A percentile compares a stretch with the other conserved stretches of the same genome.
Conservation (phyloP, 2,888 invertebrate genomes). For the Amblyjoppa fuscipennis region DNA sequence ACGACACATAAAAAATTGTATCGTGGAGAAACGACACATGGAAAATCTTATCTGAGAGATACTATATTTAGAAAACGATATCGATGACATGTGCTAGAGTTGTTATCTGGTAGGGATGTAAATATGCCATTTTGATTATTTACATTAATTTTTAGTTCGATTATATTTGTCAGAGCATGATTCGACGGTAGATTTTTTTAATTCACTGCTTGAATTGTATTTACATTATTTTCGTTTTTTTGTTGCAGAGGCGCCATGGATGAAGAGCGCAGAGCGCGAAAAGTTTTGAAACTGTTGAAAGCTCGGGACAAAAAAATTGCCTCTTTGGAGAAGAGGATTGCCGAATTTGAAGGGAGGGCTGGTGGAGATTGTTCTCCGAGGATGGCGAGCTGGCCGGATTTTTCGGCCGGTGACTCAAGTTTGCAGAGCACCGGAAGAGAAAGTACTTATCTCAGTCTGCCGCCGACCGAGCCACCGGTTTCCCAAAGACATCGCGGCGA, state of each 20-base stretch:
- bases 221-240: conserved; percentile 18
- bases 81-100: too few species aligned
- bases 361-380: conserved; percentile 32
- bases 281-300: conserved; percentile 71
- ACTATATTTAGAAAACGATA: too few species aligned
- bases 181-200: conserved; percentile 8
- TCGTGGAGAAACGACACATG: too few species aligned
- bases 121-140: too few species aligned
- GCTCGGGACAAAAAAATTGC: conserved; percentile 73
- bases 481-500: background rate
- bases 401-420: conserved; percentile 19
- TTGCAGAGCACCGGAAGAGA: conserved; percentile 23
- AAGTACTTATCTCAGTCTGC: conserved; percentile 52
- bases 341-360: conserved; percentile 67
- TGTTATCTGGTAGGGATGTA: too few species aligned
- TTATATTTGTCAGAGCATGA: conserved; percentile 27
- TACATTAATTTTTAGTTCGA: conserved; percentile 11
- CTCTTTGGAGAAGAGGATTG: conserved; percentile 70
- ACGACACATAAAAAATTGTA: too few species aligned
- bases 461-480: conserved; percentile 1
- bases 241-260: conserved; percentile 73
- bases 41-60: too few species aligned
- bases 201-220: too few species aligned
- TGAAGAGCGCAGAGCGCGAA: conserved; percentile 73
- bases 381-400: conserved; percentile 6